Evolutionary conservation across 2,113 vertebrate genomes (phyloP).

Genomic region (Gallinago paraguaiae): DNA sequence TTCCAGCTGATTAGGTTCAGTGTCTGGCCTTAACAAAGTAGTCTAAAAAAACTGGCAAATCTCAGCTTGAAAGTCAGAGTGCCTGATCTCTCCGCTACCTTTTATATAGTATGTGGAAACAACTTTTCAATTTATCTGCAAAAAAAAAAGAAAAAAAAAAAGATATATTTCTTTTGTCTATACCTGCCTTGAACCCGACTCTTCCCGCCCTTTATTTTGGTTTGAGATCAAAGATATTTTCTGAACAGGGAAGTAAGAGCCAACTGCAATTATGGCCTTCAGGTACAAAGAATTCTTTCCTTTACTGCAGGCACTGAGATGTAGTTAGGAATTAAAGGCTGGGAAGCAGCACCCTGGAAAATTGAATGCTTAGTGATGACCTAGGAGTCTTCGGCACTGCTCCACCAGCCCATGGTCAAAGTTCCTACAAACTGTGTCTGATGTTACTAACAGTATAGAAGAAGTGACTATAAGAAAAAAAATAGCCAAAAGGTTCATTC

Average conservation of each 20-base stretch:
- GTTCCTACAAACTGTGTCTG: neutral
- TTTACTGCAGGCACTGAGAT: neutral
- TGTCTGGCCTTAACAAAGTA: neutral
- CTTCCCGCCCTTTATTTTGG: neutral
- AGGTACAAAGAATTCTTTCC: neutral
- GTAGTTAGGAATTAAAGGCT: neutral
- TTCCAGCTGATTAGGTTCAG: neutral
- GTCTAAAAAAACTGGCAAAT: neutral
- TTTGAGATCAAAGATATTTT: neutral
- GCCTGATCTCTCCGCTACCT: neutral
- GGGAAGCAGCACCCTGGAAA: neutral
- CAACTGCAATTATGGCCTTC: neutral
- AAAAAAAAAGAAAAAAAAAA: neutral
- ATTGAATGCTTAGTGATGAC: neutral
- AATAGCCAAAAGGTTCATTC: neutral
- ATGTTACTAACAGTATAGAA: neutral
- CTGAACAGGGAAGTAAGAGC: neutral
- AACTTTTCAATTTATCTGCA: neutral
- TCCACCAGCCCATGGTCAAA: rapidly evolving
- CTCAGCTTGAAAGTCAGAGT: neutral
- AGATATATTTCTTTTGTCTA: neutral
- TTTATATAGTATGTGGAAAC: neutral
- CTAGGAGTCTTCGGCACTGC: neutral
- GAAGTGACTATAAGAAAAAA: neutral
- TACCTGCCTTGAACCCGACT: neutral